These are phyloP conservation scores for Tetramorium alpestre DNA, from an alignment of 1,140 invertebrate species.

Conservation along the genomic window DNA sequence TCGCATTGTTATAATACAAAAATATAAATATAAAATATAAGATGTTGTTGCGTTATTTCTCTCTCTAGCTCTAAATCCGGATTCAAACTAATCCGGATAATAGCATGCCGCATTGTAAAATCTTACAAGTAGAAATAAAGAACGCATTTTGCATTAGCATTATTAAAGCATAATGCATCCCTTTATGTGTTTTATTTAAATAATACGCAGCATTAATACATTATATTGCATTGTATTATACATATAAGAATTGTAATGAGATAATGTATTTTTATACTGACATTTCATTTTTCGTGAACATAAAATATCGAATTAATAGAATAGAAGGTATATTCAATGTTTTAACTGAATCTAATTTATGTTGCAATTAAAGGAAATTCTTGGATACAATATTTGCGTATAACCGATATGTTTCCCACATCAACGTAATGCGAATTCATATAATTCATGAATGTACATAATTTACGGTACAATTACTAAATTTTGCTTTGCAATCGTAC, in stretches of 20 bases:
- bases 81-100: constrained; percentile 21
- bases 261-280: not conserved
- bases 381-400: not conserved
- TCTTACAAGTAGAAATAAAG: not conserved
- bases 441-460: not conserved
- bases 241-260: too few relatives aligned
- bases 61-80: not conserved
- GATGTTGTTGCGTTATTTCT: not conserved
- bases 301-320: constrained; percentile 17
- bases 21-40: too few relatives aligned
- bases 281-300: not conserved
- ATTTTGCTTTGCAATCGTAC: constrained; percentile 11
- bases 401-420: not conserved
- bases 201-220: not conserved
- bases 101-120: constrained; percentile 6
- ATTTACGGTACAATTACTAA: constrained; percentile 15
- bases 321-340: not conserved
- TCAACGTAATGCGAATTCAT: not conserved
- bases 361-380: constrained; percentile 16
- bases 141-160: not conserved
- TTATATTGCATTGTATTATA: not conserved
- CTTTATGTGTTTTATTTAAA: not conserved
- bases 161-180: not conserved
- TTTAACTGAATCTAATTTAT: not conserved
- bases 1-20: too few relatives aligned